Conservation (phyloP, 2,797 vertebrate genomes). For the Eleutherodactylus coqui region DNA sequence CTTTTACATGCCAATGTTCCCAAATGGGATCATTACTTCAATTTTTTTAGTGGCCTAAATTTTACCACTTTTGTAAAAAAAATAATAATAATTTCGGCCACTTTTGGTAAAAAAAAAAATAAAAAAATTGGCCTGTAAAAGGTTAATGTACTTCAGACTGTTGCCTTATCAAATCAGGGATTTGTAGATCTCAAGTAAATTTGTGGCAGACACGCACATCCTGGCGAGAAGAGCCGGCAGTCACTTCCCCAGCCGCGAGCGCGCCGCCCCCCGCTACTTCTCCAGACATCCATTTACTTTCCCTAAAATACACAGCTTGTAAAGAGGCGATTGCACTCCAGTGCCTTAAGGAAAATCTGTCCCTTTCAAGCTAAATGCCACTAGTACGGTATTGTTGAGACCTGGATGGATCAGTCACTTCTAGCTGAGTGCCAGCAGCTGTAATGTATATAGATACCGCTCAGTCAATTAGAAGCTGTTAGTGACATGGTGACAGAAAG, state of each 20-base stretch:
- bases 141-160: constrained; percentile 7
- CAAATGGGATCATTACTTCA: no score
- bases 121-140: no score
- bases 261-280: constrained; percentile 2
- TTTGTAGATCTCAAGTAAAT: constrained; percentile 28
- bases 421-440: neutral
- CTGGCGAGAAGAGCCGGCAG: constrained; percentile 19
- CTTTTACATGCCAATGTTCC: no score
- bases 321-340: constrained; percentile 7
- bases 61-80: no score
- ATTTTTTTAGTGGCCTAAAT: no score
- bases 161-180: constrained; percentile 20
- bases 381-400: constrained; percentile 31
- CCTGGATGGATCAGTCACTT: constrained; percentile 36
- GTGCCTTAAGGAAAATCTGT: constrained; percentile 23
- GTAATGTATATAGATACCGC: constrained; percentile 57
- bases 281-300: constrained; percentile 15
- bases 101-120: no score
- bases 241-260: constrained; percentile 18
- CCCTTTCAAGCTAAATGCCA: constrained; percentile 42
- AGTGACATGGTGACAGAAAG: constrained; percentile 51
- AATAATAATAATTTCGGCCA: no score
- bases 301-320: constrained; percentile 1
- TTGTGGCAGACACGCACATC: constrained; percentile 20
- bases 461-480: constrained; percentile 57